Base-by-base conservation (phyloP, 2,888 invertebrate species). In the Drosophila stalkeri region DNA sequence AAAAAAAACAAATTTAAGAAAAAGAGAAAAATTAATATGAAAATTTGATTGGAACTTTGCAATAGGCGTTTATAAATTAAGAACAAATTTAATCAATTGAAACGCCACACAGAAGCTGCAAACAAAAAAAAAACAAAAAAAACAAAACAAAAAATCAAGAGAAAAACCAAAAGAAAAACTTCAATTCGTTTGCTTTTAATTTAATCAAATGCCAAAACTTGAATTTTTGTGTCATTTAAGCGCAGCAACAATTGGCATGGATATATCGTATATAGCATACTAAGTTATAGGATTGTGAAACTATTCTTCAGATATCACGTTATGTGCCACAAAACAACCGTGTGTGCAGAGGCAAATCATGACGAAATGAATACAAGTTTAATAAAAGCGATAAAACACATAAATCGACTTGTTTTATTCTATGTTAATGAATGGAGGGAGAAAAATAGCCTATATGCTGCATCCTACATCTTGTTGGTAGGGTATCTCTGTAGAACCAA, bases 281-380 rank as follows among this genome's bases (percentile, higher is more conserved):
- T 66, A 77, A 77, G 80, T 75, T 79, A 77, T 65, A 79, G 69
- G 56, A 79, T 54, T 74, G 74, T 73, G 61, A 57, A 66, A 73
- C 61, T 73, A 57, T 74, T 67, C 75, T 61, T 64, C 75, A 77
- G 65, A 80, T 69, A 75, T 59, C 55, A 54, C 63, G 67, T 63
- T 72, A 66, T 75, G 65, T 74, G 81, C 69, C 67, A 72, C 67
- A 69, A 74, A 69, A 49, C 39, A 52, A 63, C 37, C 20, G 37
- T 39, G 46, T 44, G 31, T 41, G 76, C 65, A 65, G 60, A 71
- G 69, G 72, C 78, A 77, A 89, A 81, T 77, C 85, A 89, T 84
- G 90, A 89, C 90, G 88, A 87, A 87, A 89, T 81, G 76, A 84
- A 82, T 86, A 82, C 60, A 89, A 86, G 90, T 89, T 87, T 80